Evolutionary conservation across 2,888 invertebrate genomes (phyloP).

Genomic region (Drosophila rellima): DNA sequence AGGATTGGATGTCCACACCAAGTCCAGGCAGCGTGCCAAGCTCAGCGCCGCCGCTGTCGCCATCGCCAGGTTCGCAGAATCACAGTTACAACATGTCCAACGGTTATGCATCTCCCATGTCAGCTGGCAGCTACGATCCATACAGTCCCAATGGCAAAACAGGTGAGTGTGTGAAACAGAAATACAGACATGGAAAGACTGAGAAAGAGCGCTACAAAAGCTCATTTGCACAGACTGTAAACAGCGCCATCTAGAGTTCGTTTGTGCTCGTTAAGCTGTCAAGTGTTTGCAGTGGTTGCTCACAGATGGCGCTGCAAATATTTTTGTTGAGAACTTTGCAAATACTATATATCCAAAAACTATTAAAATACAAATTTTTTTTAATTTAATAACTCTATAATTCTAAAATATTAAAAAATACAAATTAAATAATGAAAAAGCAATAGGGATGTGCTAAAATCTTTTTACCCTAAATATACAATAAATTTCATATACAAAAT

Average conservation of each 20-base stretch:
- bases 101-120: slow-evolving; percentile 94
- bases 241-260: slow-evolving; percentile 44
- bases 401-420: too few species aligned
- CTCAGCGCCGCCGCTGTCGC: slow-evolving; percentile 89
- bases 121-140: slow-evolving; percentile 95
- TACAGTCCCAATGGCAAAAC: slow-evolving; percentile 96
- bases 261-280: neutral
- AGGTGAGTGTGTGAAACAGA: slow-evolving; percentile 88
- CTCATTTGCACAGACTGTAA: slow-evolving; percentile 3
- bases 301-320: slow-evolving; percentile 39
- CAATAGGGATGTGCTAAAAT: too few species aligned
- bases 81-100: slow-evolving; percentile 87
- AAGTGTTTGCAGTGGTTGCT: neutral
- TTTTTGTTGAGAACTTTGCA: neutral
- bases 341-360: too few species aligned
- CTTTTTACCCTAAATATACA: too few species aligned
- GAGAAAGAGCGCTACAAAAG: neutral
- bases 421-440: too few species aligned
- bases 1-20: slow-evolving; percentile 89
- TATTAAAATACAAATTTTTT: too few species aligned
- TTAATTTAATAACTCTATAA: too few species aligned
- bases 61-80: slow-evolving; percentile 88
- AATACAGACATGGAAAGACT: neutral
- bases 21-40: slow-evolving; percentile 87
- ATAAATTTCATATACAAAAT: too few species aligned